phyloP scores from a whole-genome alignment of 2,797 vertebrate species.

The Chromis chromis region DNA sequence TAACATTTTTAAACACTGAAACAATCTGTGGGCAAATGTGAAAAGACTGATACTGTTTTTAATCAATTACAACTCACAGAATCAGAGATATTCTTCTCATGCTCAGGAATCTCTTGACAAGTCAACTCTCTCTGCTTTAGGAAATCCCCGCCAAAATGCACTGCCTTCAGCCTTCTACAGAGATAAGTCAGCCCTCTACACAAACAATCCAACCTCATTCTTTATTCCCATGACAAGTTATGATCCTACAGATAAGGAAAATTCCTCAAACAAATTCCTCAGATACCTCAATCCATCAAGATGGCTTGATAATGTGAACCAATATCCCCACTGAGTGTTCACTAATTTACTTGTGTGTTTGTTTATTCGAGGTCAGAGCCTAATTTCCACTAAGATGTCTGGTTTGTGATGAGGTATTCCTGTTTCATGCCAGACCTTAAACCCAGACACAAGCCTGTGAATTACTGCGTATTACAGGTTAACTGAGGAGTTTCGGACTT shows the following conservation, averaged over 20 bases:
- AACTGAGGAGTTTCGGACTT: constrained; percentile 10
- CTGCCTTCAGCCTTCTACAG: constrained; percentile 8
- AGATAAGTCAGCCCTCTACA: constrained; percentile 46
- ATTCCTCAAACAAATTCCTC: constrained; percentile 62
- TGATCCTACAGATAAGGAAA: constrained; percentile 58
- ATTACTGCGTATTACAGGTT: constrained; percentile 5
- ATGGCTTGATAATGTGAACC: constrained; percentile 34
- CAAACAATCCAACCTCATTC: constrained; percentile 52
- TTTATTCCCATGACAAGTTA: constrained; percentile 57
- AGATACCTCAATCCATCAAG: constrained; percentile 32
- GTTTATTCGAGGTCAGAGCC: constrained; percentile 1
- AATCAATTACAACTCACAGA: background rate
- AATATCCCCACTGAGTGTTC: constrained; percentile 8
- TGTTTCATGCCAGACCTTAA: constrained; percentile 18
- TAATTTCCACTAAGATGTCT: constrained; percentile 11
- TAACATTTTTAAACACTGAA: background rate
- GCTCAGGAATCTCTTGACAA: constrained; percentile 32
- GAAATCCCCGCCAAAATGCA: constrained; percentile 29
- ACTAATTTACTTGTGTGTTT: background rate
- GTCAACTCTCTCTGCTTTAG: background rate
- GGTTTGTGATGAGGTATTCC: constrained; percentile 21
- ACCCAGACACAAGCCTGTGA: constrained; percentile 7
- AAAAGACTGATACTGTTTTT: background rate
- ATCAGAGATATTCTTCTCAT: constrained; percentile 19
- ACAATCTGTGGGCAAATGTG: background rate